Conservation (phyloP, 2,113 vertebrate genomes). For the Sinocyclocheilus anophthalmus region DNA sequence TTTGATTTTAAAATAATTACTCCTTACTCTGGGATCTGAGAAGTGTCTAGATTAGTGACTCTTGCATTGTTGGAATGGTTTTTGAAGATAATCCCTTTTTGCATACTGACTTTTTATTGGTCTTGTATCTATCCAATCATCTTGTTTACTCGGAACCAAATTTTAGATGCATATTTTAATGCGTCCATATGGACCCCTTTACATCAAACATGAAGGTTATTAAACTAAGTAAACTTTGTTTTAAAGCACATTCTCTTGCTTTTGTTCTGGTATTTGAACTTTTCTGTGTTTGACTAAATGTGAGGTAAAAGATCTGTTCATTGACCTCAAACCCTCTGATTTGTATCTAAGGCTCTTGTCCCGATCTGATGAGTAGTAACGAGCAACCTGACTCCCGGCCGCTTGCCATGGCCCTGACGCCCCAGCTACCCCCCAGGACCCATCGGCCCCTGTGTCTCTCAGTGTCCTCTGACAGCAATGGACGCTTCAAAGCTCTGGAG, state of each 20-base stretch:
- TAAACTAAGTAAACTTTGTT: neutral
- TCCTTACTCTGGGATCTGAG: neutral
- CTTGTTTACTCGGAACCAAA: neutral
- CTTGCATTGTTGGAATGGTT: neutral
- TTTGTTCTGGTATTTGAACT: neutral
- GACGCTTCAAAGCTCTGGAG: constrained; percentile 72
- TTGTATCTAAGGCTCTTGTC: constrained; percentile 73
- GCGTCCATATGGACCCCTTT: neutral
- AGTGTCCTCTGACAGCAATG: constrained; percentile 73
- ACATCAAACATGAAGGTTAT: neutral
- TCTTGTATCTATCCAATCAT: neutral
- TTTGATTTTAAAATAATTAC: neutral
- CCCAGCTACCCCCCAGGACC: constrained; percentile 66
- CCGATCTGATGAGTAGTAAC: constrained; percentile 75
- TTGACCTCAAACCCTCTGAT: neutral
- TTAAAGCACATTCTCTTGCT: neutral
- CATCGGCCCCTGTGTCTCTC: constrained; percentile 72
- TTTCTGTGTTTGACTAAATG: neutral
- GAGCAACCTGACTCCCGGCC: constrained; percentile 64
- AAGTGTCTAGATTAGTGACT: neutral
- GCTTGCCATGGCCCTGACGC: constrained; percentile 65
- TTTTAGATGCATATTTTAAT: neutral
- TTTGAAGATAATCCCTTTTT: neutral
- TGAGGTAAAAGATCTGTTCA: neutral
- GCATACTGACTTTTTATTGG: neutral